Evolutionary conservation across 2,888 invertebrate genomes (phyloP).

Genomic region (Cenopis cana): DNA sequence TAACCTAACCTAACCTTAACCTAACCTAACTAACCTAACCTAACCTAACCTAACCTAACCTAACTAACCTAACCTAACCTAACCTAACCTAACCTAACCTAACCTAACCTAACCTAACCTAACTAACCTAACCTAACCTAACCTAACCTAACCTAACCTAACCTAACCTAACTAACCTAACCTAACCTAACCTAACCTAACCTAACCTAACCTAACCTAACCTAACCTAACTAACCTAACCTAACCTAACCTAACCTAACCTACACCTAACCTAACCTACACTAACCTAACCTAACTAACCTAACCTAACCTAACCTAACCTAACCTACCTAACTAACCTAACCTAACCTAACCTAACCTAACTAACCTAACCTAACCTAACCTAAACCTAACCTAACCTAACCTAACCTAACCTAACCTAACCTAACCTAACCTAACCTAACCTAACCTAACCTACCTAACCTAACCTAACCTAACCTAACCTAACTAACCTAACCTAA

Average conservation of each 20-base stretch:
- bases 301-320: slow-evolving; percentile 1
- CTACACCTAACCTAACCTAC: slow-evolving; percentile 27
- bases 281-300: slow-evolving; percentile 1
- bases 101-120: slow-evolving; percentile 44
- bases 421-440: slow-evolving; percentile 45
- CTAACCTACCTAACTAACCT: background rate
- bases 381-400: too few species aligned
- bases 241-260: slow-evolving; percentile 42
- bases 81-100: slow-evolving; percentile 16
- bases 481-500: slow-evolving; percentile 46
- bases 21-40: too few species aligned
- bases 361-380: too few species aligned
- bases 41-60: too few species aligned
- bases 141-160: slow-evolving; percentile 46
- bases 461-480: slow-evolving; percentile 46
- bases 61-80: too few species aligned
- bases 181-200: slow-evolving; percentile 46
- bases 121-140: slow-evolving; percentile 45
- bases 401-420: slow-evolving; percentile 41
- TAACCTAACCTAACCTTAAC: background rate
- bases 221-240: slow-evolving; percentile 43
- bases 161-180: slow-evolving; percentile 46
- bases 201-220: slow-evolving; percentile 45
- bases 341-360: too few species aligned
- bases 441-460: slow-evolving; percentile 46